Evolutionary conservation across 2,113 vertebrate genomes (phyloP), one percentile per base, ranked within the genome.

Genomic region (Engystomops pustulosus): DNA sequence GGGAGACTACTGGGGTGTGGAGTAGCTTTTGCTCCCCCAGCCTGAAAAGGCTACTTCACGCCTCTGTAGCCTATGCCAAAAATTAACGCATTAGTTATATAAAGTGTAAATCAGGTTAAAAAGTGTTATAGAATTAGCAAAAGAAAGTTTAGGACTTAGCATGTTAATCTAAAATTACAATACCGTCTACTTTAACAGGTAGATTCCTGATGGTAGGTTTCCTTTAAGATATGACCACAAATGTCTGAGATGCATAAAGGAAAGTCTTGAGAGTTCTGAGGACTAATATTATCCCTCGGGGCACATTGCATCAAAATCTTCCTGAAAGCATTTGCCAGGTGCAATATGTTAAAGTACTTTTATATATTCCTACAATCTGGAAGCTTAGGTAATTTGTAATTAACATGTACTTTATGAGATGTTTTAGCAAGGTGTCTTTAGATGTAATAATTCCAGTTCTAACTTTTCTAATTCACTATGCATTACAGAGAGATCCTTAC

Each of bases 371-470:
- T 53, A 32, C 27, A 53, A 32, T 76, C 47, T 53, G 72, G 27
- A 51, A 76, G 27, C 27, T 1, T 20, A 15, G 18, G 79, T 45
- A 27, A 68, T 68, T 80, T 68, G 41, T 80, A 69, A 80, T 80
- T 80, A 68, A 80, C 60, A 80, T 80, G 27, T 36, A 2, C 25
- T 80, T 80, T 69, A 68, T 65, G 27, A 67, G 55, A 80, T 36
- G 60, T 27, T 9, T 53, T 18, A n/a, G 47, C 72, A 76, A 76
- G 45, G 30, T 32, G 47, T 76, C 47, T 34, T 32, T 49, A 10
- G 53, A 32, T 53, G 30, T 34, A 53, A 34, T 51, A 76, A 53
- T 76, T 51, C 45, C 45, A 34, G 25, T 51, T 76, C 17, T 53
- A 30, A 76, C 25, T 51, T 32, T 53, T 18, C 20, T 41, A 70